Evolutionary conservation across 2,888 invertebrate species (phyloP), one percentile per base, ranked within the genome.

Genomic region (Heteropelma amictum): DNA sequence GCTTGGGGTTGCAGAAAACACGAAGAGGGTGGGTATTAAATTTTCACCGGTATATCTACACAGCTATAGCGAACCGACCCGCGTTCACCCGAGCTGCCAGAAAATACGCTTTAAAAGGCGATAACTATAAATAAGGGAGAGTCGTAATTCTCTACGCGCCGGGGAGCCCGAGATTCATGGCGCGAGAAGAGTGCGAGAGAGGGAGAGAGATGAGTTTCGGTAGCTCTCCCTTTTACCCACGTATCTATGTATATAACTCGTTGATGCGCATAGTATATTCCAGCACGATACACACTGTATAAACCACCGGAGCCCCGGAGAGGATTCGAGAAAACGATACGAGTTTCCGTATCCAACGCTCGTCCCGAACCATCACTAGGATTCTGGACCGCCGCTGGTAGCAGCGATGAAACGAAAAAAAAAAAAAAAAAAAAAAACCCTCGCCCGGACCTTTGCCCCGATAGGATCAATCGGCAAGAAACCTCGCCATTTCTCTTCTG

Each of bases 71-170:
- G 35, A 68, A 33, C 49, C 38, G 49, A 60, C 38, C 68, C 47
- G 76, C 72, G 72, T 61, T 78, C 76, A 73, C 76, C 72, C 71
- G 65, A 53, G 77, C 78, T 71, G 70, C 78, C 76, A 73, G 81
- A 80, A 81, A 81, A 80, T 81, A 82, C 79, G 81, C 77, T 79
- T 81, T 80, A 81, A 82, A 80, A 78, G 80, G 80, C 79, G 80
- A 81, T 81, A 81, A 82, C 82, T 80, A 80, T 82, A 80, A 82
- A 81, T 81, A 82, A 81, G 80, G 77, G 77, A 76, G 70, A 72
- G 74, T 73, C 76, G 79, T 80, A 79, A 80, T 79, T 80, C 79
- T 77, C 77, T 70, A 72, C 73, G 63, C 74, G 76, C 76, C 70
- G 68, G 78, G 79, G 75, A 64, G 76, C 76, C 72, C 75, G 77